Evolutionary conservation across 2,113 vertebrate genomes (phyloP).

Genomic region (Benitochromis conjunctus): DNA sequence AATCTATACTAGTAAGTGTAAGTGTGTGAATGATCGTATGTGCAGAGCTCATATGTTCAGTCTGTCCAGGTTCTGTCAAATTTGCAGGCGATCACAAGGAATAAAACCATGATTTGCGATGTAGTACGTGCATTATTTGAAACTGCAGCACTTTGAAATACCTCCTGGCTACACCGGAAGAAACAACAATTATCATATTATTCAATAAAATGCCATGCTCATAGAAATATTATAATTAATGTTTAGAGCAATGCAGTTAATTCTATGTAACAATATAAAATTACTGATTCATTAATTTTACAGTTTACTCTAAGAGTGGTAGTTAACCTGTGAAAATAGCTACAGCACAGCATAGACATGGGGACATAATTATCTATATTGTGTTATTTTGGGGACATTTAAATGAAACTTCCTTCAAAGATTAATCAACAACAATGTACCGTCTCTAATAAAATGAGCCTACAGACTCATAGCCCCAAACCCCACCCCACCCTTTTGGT

Average conservation of each 20-base stretch:
- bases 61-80: background rate
- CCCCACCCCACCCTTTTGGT: background rate
- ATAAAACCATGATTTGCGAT: background rate
- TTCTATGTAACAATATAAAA: background rate
- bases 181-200: background rate
- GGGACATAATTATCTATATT: background rate
- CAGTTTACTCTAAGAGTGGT: background rate
- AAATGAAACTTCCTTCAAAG: fast-evolving
- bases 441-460: background rate
- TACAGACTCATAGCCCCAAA: background rate
- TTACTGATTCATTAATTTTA: background rate
- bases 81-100: background rate
- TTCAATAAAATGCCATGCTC: background rate
- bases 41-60: background rate
- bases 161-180: background rate
- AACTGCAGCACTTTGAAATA: background rate
- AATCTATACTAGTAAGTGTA: background rate
- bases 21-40: background rate
- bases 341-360: background rate
- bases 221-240: background rate
- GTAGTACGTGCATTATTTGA: fast-evolving
- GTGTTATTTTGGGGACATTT: background rate
- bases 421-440: background rate
- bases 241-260: background rate
- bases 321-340: background rate